Evolutionary conservation across 2,888 invertebrate species (phyloP), one percentile per base, ranked within the genome.

Genomic region (Eristalis pertinax): DNA sequence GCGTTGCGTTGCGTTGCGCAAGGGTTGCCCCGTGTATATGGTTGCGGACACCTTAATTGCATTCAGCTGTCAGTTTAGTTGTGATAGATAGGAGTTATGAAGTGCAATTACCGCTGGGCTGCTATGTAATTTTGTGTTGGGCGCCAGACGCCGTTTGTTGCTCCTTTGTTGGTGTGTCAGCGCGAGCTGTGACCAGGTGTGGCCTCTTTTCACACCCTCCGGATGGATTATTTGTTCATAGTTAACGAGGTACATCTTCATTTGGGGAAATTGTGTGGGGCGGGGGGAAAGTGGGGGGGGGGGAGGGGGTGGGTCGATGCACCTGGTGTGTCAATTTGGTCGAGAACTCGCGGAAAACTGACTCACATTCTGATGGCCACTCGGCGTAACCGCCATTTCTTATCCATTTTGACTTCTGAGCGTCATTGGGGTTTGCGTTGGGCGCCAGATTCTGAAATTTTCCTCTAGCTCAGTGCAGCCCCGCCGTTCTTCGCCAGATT

Each of bases 11-110:
- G n/a, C n/a, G n/a, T n/a, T n/a, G 43, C 10, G 26, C 63, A 29
- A 32, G 68, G 11, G 67, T 32, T 74, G 74, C 63, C 41, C 56
- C 19, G 1, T 81, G 74, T 26, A 26, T 26, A 26, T 60, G 24
- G 26, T 81, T 74, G 68, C 68, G 58, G 67, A 32, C 80, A 69
- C 80, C 80, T 75, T 81, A 81, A 81, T 81, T 81, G 80, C 26
- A 64, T 56, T 26, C 56, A 69, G 62, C 68, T 74, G 74, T 80
- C 73, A 68, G 67, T 60, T 56, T 74, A 65, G 24, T 65, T 58
- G 1, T 24, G 35, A 38, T n/a, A 60, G 58, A 38, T 58, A 35
- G 56, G 65, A 26, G 60, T 43, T 81, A 69, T 81, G 74, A 64
- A 69, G 32, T 69, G 69, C 74, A 81, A 81, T 81, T 81, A 80